Evolutionary conservation across 2,113 vertebrate species (phyloP).

Genomic region (Rousettus leschenaultii): DNA sequence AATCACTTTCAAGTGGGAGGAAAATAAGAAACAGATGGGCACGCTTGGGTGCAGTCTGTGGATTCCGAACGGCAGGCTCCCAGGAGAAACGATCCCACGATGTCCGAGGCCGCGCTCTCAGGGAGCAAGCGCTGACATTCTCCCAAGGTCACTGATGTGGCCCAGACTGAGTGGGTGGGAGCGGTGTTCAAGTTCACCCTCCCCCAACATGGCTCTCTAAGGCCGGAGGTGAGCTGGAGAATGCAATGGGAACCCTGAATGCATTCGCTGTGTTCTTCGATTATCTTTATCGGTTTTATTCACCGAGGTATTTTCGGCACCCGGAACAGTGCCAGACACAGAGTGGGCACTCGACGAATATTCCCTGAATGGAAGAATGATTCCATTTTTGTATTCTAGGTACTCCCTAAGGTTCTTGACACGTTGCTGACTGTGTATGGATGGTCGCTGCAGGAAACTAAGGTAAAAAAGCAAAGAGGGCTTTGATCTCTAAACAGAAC

Average conservation of each 20-base stretch:
- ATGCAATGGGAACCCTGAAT: fast-evolving
- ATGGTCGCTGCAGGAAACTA: fast-evolving
- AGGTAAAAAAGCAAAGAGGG: background rate
- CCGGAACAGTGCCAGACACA: background rate
- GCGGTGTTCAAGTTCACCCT: fast-evolving
- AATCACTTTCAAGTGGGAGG: constrained; percentile 50
- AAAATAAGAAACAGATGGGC: constrained; percentile 49
- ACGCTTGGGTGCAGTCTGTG: background rate
- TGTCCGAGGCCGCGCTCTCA: background rate
- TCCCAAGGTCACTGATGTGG: background rate
- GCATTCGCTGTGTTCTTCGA: background rate
- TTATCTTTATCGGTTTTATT: background rate
- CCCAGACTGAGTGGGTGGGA: background rate
- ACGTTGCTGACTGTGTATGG: background rate
- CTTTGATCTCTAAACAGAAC: background rate
- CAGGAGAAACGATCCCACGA: background rate
- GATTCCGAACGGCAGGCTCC: background rate
- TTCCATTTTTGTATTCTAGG: background rate
- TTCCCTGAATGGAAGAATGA: background rate
- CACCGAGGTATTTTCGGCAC: background rate
- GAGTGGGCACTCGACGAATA: background rate
- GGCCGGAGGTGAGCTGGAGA: background rate
- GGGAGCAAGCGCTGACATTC: background rate
- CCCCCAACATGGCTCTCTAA: background rate
- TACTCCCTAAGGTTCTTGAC: background rate